Evolutionary conservation across 2,113 vertebrate genomes (phyloP).

Genomic region (Ptyas mucosa): DNA sequence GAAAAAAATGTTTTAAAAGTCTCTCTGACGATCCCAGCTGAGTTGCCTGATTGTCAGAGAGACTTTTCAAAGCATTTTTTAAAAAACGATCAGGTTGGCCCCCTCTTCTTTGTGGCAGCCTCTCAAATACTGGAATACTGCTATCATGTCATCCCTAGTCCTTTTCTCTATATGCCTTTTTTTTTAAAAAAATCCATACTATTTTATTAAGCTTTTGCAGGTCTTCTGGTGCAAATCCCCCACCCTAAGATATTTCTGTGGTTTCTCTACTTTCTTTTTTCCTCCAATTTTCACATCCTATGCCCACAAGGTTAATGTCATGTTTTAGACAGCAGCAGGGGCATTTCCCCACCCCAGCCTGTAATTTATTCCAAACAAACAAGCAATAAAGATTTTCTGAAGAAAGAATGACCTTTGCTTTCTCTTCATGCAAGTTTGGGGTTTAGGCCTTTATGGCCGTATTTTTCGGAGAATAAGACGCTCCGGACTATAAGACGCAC

Average conservation of each 20-base stretch:
- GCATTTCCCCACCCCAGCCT: conserved; percentile 32
- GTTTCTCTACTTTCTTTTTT: background rate
- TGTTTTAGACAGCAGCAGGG: background rate
- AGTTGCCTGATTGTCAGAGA: no score
- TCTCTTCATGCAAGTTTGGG: conserved; percentile 51
- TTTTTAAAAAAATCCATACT: background rate
- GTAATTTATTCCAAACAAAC: conserved; percentile 56
- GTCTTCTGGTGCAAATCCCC: background rate
- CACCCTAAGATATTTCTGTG: background rate
- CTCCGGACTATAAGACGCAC: no score
- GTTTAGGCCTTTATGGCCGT: conserved; percentile 16
- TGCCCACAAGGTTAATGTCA: background rate
- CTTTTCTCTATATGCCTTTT: no score
- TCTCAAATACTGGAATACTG: no score
- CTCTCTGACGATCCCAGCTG: no score
- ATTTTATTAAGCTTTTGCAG: background rate
- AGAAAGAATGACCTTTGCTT: conserved; percentile 47
- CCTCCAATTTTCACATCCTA: background rate
- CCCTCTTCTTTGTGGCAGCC: no score
- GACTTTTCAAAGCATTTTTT: no score
- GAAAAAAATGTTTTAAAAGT: no score
- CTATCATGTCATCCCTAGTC: no score
- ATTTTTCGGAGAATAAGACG: no score
- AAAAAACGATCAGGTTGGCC: no score
- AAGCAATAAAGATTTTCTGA: conserved; percentile 46